Evolutionary conservation across 2,113 vertebrate genomes (phyloP).

Genomic region (Patagioenas fasciata): DNA sequence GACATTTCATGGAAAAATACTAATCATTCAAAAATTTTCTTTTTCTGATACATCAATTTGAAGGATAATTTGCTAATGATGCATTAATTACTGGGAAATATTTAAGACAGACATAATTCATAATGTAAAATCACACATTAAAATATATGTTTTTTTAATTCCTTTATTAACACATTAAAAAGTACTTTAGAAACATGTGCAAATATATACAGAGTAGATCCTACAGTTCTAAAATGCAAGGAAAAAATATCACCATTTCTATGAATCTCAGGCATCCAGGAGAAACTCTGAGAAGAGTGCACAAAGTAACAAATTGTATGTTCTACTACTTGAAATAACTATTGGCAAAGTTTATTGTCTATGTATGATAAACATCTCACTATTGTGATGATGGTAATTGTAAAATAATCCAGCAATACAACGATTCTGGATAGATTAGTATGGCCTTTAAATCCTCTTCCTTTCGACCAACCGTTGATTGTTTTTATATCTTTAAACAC

Average conservation of each 20-base stretch:
- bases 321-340: not conserved
- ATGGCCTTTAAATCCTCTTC: not conserved
- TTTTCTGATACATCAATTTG: conserved; percentile 5
- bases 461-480: not conserved
- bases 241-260: not conserved
- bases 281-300: not conserved
- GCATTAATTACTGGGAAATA: conserved; percentile 5
- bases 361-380: not conserved
- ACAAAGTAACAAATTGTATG: not conserved
- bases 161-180: not conserved
- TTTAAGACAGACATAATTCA: conserved; percentile 38
- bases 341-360: not conserved
- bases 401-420: not conserved
- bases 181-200: not conserved
- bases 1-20: not conserved
- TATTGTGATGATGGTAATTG: not conserved
- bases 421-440: not conserved
- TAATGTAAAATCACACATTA: not conserved
- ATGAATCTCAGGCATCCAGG: not conserved
- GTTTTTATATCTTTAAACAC: not conserved
- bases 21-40: conserved; percentile 32
- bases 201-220: not conserved
- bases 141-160: not conserved
- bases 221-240: not conserved
- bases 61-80: conserved; percentile 25